phyloP scores from a whole-genome alignment of 1,140 invertebrate genomes.

The Capitella teleta region DNA sequence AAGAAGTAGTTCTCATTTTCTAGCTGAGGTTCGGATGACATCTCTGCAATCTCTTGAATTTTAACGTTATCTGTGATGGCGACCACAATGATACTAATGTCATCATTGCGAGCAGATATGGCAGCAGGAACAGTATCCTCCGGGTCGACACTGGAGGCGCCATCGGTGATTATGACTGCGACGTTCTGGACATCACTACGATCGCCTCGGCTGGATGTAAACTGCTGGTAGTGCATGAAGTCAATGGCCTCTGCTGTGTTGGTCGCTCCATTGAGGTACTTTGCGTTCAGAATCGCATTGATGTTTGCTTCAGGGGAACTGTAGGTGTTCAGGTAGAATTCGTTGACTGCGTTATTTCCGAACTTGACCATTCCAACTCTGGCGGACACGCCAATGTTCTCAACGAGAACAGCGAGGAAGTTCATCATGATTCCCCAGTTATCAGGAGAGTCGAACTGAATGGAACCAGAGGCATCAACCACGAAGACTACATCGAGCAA shows the following conservation, averaged over 20 bases:
- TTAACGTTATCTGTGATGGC: neutral
- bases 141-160: neutral
- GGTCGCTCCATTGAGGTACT: neutral
- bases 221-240: conserved; percentile 2
- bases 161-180: conserved; percentile 5
- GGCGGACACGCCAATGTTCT: neutral
- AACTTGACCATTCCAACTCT: conserved; percentile 4
- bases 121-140: neutral
- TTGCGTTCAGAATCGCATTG: neutral
- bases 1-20: neutral
- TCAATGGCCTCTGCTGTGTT: conserved; percentile 6
- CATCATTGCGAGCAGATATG: conserved; percentile 15
- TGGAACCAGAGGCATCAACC: conserved; percentile 6
- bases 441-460: neutral
- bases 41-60: neutral
- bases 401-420: neutral
- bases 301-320: neutral
- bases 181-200: conserved; percentile 10
- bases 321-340: conserved; percentile 1
- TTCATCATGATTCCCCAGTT: conserved; percentile 3
- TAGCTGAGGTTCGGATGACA: neutral
- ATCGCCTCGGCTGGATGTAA: conserved; percentile 1
- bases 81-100: conserved; percentile 9
- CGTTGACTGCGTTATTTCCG: neutral
- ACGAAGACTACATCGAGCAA: conserved; percentile 8